A percentile compares a stretch with the other conserved stretches of the same genome.
phyloP scores from a whole-genome alignment of 2,888 invertebrate genomes.

The Heliconius sara region DNA sequence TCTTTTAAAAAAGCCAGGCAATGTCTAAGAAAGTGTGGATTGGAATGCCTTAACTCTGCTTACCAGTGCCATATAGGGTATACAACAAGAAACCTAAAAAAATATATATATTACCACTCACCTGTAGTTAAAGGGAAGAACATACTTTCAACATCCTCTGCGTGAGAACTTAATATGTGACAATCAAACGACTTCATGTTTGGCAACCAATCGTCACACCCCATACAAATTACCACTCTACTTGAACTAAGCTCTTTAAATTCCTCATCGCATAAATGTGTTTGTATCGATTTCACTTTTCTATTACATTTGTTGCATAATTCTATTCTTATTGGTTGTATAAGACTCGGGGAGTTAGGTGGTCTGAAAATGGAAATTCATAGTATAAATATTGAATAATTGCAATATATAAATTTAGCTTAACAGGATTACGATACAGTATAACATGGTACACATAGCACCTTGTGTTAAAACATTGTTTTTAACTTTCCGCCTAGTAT shows the following conservation, averaged over 20 bases:
- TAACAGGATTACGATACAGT: no score
- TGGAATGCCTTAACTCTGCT: no score
- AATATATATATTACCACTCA: constrained; percentile 43
- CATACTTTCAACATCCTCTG: constrained; percentile 56
- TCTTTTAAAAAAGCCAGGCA: no score
- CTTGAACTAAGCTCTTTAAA: neutral
- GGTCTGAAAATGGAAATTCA: constrained; percentile 52
- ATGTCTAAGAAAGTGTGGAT: no score
- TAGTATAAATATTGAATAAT: neutral
- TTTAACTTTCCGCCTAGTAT: no score
- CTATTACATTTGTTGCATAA: constrained; percentile 54
- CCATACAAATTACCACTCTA: constrained; percentile 33
- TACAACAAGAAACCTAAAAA: neutral
- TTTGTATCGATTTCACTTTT: constrained; percentile 41
- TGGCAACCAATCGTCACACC: constrained; percentile 47
- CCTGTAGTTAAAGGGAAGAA: constrained; percentile 61
- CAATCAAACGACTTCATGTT: constrained; percentile 57
- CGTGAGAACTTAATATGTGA: constrained; percentile 61
- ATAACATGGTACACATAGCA: no score
- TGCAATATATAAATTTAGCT: no score
- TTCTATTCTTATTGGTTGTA: constrained; percentile 61
- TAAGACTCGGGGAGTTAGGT: constrained; percentile 52
- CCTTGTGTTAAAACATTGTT: no score
- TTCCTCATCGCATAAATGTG: constrained; percentile 42
- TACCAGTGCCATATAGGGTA: no score